Conservation (phyloP, 2,888 invertebrate species). For the Lasioglossum morio region DNA sequence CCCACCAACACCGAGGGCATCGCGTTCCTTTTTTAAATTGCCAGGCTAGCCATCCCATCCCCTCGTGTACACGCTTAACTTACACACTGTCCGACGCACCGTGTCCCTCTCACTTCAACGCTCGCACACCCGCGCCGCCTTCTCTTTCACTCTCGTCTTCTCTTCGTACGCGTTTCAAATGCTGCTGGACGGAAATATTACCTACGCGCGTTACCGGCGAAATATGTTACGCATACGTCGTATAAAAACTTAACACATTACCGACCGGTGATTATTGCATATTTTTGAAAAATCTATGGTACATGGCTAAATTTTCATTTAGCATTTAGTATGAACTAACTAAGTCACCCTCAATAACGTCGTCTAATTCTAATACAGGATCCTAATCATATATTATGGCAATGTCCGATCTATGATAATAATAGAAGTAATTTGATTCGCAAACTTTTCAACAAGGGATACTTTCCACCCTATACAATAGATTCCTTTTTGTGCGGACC, state of each 20-base stretch:
- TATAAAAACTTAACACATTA: constrained; percentile 48
- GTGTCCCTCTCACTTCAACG: constrained; percentile 36
- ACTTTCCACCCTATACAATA: too few relatives aligned
- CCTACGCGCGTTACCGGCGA: constrained; percentile 52
- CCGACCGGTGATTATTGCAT: too few relatives aligned
- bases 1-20: constrained; percentile 68
- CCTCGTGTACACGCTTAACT: constrained; percentile 51
- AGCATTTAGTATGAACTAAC: too few relatives aligned
- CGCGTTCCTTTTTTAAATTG: constrained; percentile 68
- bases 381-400: too few relatives aligned
- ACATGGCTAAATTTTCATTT: too few relatives aligned
- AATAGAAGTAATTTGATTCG: too few relatives aligned
- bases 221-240: constrained; percentile 49
- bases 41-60: constrained; percentile 61
- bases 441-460: too few relatives aligned
- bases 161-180: constrained; percentile 34
- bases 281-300: too few relatives aligned
- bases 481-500: too few relatives aligned
- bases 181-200: constrained; percentile 51
- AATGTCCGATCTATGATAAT: too few relatives aligned
- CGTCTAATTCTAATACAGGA: too few relatives aligned
- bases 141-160: neutral
- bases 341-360: too few relatives aligned
- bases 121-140: neutral
- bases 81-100: constrained; percentile 40